Evolutionary conservation across 23 tunicate species (phyloP).

Genomic region (Trididemnum miniatum): DNA sequence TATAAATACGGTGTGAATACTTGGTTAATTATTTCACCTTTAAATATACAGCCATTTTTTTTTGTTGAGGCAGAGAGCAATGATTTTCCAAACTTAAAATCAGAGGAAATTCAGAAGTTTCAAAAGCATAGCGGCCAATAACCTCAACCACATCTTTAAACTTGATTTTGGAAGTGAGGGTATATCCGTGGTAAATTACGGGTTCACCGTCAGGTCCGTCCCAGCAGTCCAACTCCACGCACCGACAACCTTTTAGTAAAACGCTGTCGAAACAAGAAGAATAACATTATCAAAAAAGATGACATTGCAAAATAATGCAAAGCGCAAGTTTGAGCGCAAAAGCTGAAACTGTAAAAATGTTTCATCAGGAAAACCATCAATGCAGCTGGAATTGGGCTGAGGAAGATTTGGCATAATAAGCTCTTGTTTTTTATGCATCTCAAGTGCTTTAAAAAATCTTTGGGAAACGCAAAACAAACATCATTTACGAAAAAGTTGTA

Average conservation of each 20-base stretch:
- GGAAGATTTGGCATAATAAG: no score
- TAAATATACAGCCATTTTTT: constrained; percentile 86
- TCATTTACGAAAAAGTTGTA: no score
- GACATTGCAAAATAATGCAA: no score
- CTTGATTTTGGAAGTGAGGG: constrained; percentile 59
- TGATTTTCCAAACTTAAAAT: constrained; percentile 90
- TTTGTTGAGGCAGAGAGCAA: constrained; percentile 80
- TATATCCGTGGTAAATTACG: constrained; percentile 74
- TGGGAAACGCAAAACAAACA: no score
- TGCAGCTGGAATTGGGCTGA: no score
- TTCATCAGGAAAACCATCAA: no score
- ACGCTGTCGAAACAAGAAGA: constrained; percentile 50
- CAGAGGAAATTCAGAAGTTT: constrained; percentile 73
- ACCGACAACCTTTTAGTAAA: constrained; percentile 88
- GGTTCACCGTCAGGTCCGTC: constrained; percentile 96
- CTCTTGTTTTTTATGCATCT: no score
- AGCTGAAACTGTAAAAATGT: no score
- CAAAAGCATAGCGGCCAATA: constrained; percentile 89
- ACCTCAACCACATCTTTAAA: constrained; percentile 76
- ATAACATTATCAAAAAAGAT: no score
- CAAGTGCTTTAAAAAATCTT: no score
- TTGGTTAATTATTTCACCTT: constrained; percentile 39
- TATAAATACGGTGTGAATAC: neutral
- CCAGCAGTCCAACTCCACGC: constrained; percentile 99
- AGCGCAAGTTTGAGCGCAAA: no score